Evolutionary conservation across 2,888 invertebrate species (phyloP), one percentile per base, ranked within the genome.

Genomic region (Rhagophthalmus giganteus): DNA sequence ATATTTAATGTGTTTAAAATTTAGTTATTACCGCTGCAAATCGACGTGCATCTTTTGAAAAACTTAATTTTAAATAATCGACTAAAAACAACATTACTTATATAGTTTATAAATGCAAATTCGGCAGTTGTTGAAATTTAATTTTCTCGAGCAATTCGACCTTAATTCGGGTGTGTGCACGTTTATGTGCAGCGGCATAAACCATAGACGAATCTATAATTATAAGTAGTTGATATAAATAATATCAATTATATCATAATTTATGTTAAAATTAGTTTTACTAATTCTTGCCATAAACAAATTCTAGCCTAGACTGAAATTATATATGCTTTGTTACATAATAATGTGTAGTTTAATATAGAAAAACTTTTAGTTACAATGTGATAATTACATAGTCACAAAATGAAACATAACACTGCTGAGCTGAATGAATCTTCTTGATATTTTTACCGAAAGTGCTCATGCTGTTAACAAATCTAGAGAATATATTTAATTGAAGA

Each of bases 401-500:
- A 52, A 38, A 60, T 39, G 53, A 54, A 38, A 45, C 16, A 59
- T 56, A 53, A 54, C 59, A 63, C 60, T 60, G 62, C 63, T 57
- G 60, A 62, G 59, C 67, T 71, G 60, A 66, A 65, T 60, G 61
- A 68, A 68, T 58, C 63, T 67, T 66, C 63, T 67, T 69, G 33
- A 73, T 72, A 72, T 82, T 81, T 81, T 82, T 73, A 82, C 83
- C 82, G 81, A 82, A 83, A 82, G 82, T 83, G 83, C 83, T 83
- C 83, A 82, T 79, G 81, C 82, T 82, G 81, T 82, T 82, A 70
- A 68, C 60, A 66, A 63, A 64, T 66, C 51, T 66, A 64, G 62
- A 59, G 38, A 32, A 48, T 33, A 51, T 44, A 51, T 39, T 45
- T 39, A 32, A 45, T 51, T 27, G 46, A 40, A 47, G 30, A 47